Evolutionary conservation across 2,113 vertebrate species (phyloP), one percentile per base, ranked within the genome.

Genomic region (Emydocephalus ijimae): DNA sequence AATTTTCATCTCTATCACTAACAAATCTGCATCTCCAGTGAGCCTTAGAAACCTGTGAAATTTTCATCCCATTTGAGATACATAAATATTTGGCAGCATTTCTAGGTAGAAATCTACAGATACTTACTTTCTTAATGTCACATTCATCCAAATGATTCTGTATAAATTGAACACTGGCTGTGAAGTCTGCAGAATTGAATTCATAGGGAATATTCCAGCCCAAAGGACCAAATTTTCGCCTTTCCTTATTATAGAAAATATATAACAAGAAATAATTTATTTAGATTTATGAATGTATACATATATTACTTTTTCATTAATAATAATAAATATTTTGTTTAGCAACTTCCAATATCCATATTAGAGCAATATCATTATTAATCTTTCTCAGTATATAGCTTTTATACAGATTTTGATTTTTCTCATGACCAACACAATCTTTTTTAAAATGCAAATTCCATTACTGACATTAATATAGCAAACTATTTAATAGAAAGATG

Each of bases 181-280:
- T 96, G 81, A 98, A 98, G 91, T 98, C 98, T 45, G 98, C 96
- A 3, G 97, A 97, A 91, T 98, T 98, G 96, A 98, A 98, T 94
- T 98, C 98, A 90, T 98, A 98, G 11, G 98, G 98, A 96, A 98
- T 98, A 95, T 98, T 98, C 98, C 98, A 98, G 29, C 98, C 98
- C 93, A 98, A 96, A 88, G 98, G 97, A 50, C 98, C 98, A 96
- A 98, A 98, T 89, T 98, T 98, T 11, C 98, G 96, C 29, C 97
- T 96, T 45, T 98, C 98, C 98, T 98, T 96, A 91, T 91, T 93
- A 85, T 95, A 97, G 45, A 96, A 11, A 94, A 93, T 92, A 85
- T 54, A 96, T 95, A 94, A 0, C 39, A 95, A 94, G 20, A 11
- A 92, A 18, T 45, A 4, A 88, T 21, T 48, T 52, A 55, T 52